phyloP scores from a whole-genome alignment of 1,140 invertebrate genomes.

The Elymnias hypermnestra region DNA sequence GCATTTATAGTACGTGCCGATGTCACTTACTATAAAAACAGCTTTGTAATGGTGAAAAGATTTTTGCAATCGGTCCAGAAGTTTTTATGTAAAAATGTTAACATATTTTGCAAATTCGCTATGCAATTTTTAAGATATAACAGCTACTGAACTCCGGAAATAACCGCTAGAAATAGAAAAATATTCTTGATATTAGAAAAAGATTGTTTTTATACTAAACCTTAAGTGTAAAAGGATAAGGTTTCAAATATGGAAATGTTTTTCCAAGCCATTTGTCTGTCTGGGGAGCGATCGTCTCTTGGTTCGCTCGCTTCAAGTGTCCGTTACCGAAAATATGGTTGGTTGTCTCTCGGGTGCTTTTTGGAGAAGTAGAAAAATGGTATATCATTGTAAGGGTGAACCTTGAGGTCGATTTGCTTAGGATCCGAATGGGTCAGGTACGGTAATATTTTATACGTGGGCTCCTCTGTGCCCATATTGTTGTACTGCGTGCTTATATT shows the following conservation, averaged over 20 bases:
- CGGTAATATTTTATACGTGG: slow-evolving; percentile 12
- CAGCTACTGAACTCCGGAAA: not conserved
- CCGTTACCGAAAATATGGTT: slow-evolving; percentile 14
- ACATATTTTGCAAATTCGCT: no score
- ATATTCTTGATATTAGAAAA: not conserved
- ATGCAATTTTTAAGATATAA: slow-evolving; percentile 8
- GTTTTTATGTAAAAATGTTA: no score
- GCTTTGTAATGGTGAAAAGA: not conserved
- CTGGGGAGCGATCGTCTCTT: slow-evolving; percentile 7
- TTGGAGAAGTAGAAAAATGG: slow-evolving; percentile 16
- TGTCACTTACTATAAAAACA: not conserved
- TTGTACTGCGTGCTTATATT: not conserved
- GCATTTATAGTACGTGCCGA: no score
- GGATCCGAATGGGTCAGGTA: not conserved
- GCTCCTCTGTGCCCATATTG: not conserved
- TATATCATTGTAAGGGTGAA: slow-evolving; percentile 17
- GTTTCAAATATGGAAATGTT: not conserved
- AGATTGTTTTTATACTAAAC: not conserved
- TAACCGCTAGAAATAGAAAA: slow-evolving; percentile 1
- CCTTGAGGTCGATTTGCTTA: slow-evolving; percentile 20
- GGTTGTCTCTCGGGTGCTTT: slow-evolving; percentile 17
- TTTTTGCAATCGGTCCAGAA: no score
- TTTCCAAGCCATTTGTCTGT: slow-evolving; percentile 3
- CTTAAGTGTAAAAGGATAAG: not conserved
- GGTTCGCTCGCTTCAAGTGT: slow-evolving; percentile 1